phyloP scores from a whole-genome alignment of 2,888 invertebrate species.

The Trachelus stipa region DNA sequence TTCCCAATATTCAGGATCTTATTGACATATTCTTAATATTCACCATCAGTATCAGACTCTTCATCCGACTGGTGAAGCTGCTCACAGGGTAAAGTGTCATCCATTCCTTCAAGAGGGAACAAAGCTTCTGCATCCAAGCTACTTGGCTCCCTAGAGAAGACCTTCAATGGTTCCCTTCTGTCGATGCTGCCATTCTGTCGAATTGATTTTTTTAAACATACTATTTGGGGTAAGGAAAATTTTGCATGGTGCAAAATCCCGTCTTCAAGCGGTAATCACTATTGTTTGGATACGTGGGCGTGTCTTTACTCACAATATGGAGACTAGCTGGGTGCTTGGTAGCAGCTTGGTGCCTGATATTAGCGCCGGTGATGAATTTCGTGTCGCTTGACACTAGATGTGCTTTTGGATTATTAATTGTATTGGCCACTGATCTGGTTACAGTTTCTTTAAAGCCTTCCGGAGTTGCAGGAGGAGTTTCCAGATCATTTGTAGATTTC shows the following conservation, averaged over 20 bases:
- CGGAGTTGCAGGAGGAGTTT: constrained; percentile 45
- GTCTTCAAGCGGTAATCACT: no score
- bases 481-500: constrained; percentile 37
- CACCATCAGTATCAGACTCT: constrained; percentile 82
- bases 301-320: constrained; percentile 37
- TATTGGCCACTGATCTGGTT: constrained; percentile 44
- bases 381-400: constrained; percentile 33
- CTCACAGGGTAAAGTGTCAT: constrained; percentile 62
- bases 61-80: constrained; percentile 65
- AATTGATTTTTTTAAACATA: constrained; percentile 11
- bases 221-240: constrained; percentile 4
- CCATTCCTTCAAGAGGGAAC: constrained; percentile 83
- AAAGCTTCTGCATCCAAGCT: constrained; percentile 77
- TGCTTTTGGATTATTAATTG: constrained; percentile 34
- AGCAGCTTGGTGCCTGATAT: constrained; percentile 39
- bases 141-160: constrained; percentile 40
- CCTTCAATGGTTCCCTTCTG: constrained; percentile 36
- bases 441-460: constrained; percentile 44
- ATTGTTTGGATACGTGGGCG: no score
- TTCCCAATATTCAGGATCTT: no score
- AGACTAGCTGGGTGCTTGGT: constrained; percentile 38
- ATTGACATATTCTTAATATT: constrained; percentile 24
- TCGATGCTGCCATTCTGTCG: constrained; percentile 49
- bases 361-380: constrained; percentile 31
- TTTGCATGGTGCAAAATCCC: no score